A percentile compares a stretch with the other conserved stretches of the same genome.
Conservation (phyloP, 1,140 invertebrate species). For the Halictus rubicundus region DNA sequence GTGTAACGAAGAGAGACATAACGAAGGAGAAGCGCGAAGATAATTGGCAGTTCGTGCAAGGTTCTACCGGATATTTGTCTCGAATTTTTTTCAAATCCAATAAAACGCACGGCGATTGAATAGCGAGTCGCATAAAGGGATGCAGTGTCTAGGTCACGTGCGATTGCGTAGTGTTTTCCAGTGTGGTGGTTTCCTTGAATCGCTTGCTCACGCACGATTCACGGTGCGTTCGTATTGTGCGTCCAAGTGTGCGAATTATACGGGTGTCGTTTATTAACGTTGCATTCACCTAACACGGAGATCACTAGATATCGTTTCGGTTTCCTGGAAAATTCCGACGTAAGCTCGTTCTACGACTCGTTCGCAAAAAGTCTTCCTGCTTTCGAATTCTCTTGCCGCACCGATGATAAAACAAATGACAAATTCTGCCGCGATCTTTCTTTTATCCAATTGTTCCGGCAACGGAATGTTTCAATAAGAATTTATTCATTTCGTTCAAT, state of each 20-base stretch:
- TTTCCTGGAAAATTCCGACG: neutral
- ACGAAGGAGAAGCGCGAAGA: conserved; percentile 13
- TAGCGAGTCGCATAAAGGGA: conserved; percentile 37
- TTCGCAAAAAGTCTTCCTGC: neutral
- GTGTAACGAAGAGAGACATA: neutral
- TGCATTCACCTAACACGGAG: too few relatives aligned
- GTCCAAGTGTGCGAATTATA: neutral
- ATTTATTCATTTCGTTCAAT: too few relatives aligned
- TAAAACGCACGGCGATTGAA: conserved; percentile 31
- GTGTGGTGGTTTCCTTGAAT: conserved; percentile 35
- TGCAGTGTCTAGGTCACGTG: conserved; percentile 62
- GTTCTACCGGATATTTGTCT: conserved; percentile 40
- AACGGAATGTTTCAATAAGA: too few relatives aligned
- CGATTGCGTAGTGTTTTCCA: conserved; percentile 24
- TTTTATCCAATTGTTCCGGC: too few relatives aligned
- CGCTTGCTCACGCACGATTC: neutral
- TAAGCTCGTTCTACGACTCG: too few relatives aligned
- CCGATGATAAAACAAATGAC: too few relatives aligned
- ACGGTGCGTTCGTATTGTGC: neutral
- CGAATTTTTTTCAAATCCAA: conserved; percentile 45
- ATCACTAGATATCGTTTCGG: neutral
- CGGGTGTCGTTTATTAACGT: conserved; percentile 18
- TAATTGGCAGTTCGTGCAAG: conserved; percentile 36
- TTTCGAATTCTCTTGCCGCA: neutral
- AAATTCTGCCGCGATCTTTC: too few relatives aligned